phyloP scores from a whole-genome alignment of 2,888 invertebrate species.

The Archaeoteleia sp. region DNA sequence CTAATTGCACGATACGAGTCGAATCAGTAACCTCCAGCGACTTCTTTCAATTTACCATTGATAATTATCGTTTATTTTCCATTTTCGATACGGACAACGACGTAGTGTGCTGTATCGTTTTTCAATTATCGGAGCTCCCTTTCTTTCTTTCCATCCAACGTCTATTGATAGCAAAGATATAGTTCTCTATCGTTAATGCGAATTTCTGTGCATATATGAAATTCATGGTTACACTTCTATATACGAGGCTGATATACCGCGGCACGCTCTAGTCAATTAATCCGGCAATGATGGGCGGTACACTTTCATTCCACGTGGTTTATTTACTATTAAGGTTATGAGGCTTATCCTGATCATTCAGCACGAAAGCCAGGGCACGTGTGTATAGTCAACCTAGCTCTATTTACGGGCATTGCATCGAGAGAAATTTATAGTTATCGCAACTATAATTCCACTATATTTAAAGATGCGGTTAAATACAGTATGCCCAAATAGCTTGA shows the following conservation, averaged over 20 bases:
- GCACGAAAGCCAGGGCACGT: constrained; percentile 4
- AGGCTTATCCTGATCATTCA: constrained; percentile 23
- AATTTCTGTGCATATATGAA: constrained; percentile 11
- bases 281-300: constrained; percentile 67
- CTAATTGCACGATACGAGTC: neutral
- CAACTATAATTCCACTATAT: too few relatives aligned
- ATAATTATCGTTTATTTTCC: constrained; percentile 9
- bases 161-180: neutral
- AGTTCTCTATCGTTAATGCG: constrained; percentile 3
- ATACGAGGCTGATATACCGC: constrained; percentile 29
- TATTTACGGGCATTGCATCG: too few relatives aligned
- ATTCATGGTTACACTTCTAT: neutral
- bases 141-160: neutral
- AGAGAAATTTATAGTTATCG: too few relatives aligned
- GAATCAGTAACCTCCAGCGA: neutral
- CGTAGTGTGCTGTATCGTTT: constrained; percentile 13
- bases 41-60: constrained; percentile 3
- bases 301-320: constrained; percentile 62
- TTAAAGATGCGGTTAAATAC: too few relatives aligned
- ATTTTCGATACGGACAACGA: neutral
- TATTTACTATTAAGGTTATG: constrained; percentile 63
- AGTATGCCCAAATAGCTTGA: too few relatives aligned
- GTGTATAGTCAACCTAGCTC: neutral
- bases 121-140: constrained; percentile 14
- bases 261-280: constrained; percentile 69